Percentiles rank a stretch among this genome's conserved stretches.
These are phyloP conservation scores for Heliangelus exortis DNA, from an alignment of 2,797 vertebrate species.

Conservation along the genomic window DNA sequence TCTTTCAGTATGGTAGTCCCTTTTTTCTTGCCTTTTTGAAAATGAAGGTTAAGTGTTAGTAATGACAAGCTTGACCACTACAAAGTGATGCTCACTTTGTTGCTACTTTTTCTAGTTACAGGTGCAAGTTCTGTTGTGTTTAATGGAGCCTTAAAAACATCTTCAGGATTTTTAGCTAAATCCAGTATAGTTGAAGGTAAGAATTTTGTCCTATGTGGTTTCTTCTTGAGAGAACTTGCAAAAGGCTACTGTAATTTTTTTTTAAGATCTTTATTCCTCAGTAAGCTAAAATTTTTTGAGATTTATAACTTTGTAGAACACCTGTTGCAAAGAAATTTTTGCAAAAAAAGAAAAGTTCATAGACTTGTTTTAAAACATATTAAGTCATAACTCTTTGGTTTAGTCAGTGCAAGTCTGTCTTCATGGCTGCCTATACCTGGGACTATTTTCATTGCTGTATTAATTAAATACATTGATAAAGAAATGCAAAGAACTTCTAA, in stretches of 20 bases:
- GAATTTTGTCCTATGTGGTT: neutral
- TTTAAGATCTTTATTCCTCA: neutral
- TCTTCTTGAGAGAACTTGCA: neutral
- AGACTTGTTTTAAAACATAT: neutral
- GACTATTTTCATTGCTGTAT: neutral
- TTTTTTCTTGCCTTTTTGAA: neutral
- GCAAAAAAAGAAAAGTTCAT: neutral
- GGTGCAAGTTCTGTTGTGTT: constrained; percentile 97
- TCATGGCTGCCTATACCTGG: neutral
- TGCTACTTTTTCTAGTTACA: constrained; percentile 81
- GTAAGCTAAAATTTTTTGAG: neutral
- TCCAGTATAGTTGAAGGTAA: constrained; percentile 97
- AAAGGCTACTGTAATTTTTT: too few species aligned
- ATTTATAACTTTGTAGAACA: neutral
- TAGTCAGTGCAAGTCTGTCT: neutral
- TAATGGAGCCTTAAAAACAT: constrained; percentile 92
- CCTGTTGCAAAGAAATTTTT: neutral
- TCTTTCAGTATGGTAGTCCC: neutral
- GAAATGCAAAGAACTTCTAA: neutral
- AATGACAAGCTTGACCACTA: neutral
- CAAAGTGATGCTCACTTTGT: neutral
- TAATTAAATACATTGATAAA: neutral
- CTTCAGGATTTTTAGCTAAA: constrained; percentile 94
- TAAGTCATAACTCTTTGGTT: neutral
- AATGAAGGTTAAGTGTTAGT: neutral